Evolutionary conservation across 2,888 invertebrate genomes (phyloP), one percentile per base, ranked within the genome.

Genomic region (Thera obeliscata): DNA sequence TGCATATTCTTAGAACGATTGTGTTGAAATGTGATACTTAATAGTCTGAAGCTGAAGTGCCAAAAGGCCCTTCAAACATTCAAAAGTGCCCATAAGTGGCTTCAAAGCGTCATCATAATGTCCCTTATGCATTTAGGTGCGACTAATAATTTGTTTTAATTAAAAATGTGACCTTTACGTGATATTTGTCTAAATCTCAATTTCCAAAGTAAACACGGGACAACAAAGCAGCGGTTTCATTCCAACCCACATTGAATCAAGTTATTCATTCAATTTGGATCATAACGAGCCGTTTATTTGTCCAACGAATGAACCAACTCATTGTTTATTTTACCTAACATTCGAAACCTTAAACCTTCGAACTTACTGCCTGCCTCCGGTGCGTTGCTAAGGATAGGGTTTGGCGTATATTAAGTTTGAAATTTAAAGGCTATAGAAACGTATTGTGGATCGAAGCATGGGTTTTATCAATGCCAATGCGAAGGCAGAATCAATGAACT

Each of bases 241-340:
- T 71, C 61, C 54, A 55, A 33, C 38, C 59, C 48, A 61, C 48
- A 69, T 61, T 63, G 55, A 64, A 62, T 41, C 56, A 12, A 54
- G 55, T 52, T 33, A 66, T 69, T 67, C 69, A 69, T 72, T 70
- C 63, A 74, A 74, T 70, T 65, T 63, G 46, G 22, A 63, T 60
- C 56, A 64, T 66, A 67, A 69, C 64, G 64, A 70, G 58, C 66
- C 61, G 55, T 69, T 72, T 70, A 72, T 65, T 67, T 36, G 64
- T 49, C 38, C 56, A 68, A 64, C 61, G 67, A 61, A 68, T 68
- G 67, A 64, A 69, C 50, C 64, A 63, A 69, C 50, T 62, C 54
- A 69, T 67, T 67, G 64, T 64, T 67, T 67, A 67, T 67, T 41
- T 11, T 56, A 63, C 56, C 59, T 56, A 56, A 50, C 43, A 60